phyloP scores from a whole-genome alignment of 2,797 vertebrate genomes.

The Eupleurogrammus muticus region DNA sequence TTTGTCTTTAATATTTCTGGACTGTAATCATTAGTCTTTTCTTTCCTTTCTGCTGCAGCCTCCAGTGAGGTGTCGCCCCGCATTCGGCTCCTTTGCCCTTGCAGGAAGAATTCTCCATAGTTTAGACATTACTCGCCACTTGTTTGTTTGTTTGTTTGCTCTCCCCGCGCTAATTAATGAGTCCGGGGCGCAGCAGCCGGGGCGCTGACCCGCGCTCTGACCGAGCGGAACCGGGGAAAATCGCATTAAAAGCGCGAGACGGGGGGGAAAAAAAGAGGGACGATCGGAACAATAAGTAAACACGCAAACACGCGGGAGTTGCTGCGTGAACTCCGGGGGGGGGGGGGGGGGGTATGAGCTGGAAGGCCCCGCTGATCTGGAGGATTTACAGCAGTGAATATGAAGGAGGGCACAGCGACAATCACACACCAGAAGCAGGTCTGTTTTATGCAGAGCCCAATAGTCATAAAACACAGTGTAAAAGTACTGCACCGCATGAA shows the following conservation, averaged over 20 bases:
- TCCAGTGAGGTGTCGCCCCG: conserved; percentile 32
- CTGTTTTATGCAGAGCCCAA: background rate
- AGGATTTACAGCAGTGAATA: background rate
- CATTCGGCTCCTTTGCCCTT: conserved; percentile 40
- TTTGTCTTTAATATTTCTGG: background rate
- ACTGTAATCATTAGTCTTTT: background rate
- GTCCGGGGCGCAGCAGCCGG: conserved; percentile 70
- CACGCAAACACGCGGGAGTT: conserved; percentile 77
- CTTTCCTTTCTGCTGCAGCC: conserved; percentile 8
- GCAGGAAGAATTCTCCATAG: conserved; percentile 68
- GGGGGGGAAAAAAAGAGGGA: conserved; percentile 75
- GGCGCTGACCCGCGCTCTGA: conserved; percentile 80
- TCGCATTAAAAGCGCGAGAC: conserved; percentile 82
- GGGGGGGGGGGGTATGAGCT: too few relatives aligned
- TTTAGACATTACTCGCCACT: conserved; percentile 70
- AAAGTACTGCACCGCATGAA: background rate
- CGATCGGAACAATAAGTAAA: conserved; percentile 84
- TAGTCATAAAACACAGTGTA: background rate
- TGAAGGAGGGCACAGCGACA: background rate
- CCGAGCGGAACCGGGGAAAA: conserved; percentile 88
- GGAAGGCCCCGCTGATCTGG: conserved; percentile 5
- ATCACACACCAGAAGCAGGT: background rate
- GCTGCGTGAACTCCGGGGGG: conserved; percentile 33
- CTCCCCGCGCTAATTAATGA: conserved; percentile 83
- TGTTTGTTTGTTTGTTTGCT: conserved; percentile 80